These are phyloP conservation scores for Parnassius glacialis DNA, from an alignment of 2,888 invertebrate genomes.

Conservation along the genomic window DNA sequence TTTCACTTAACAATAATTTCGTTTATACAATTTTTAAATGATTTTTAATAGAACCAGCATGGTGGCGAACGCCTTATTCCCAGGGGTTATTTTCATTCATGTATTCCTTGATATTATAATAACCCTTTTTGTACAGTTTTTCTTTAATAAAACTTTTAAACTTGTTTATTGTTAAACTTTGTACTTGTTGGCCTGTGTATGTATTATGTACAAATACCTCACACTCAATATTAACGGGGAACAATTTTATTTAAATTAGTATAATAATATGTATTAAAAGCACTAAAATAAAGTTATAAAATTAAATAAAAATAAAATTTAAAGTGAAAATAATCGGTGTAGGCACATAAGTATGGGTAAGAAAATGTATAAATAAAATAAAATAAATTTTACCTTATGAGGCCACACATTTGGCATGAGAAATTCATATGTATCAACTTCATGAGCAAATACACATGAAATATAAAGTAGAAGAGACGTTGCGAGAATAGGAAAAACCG, in stretches of 20 bases:
- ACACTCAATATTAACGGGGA: not conserved
- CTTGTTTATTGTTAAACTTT: no score
- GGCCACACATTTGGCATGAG: conserved; percentile 92
- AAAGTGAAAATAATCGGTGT: not conserved
- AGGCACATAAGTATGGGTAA: no score
- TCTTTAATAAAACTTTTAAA: no score
- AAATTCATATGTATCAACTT: conserved; percentile 83
- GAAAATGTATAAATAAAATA: not conserved
- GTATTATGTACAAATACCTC: no score
- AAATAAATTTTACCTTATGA: conserved; percentile 80
- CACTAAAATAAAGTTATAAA: not conserved
- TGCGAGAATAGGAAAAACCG: conserved; percentile 39
- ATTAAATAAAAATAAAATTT: not conserved
- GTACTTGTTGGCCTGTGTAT: no score
- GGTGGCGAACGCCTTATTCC: no score
- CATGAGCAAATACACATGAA: conserved; percentile 44
- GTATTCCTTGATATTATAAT: no score
- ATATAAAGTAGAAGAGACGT: conserved; percentile 36
- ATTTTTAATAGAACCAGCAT: no score
- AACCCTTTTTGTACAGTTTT: no score
- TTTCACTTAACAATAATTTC: no score
- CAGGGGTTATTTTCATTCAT: no score
- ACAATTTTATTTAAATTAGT: not conserved
- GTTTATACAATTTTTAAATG: no score
- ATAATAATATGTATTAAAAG: not conserved